These are phyloP conservation scores for Calidris pygmaea DNA, from an alignment of 2,113 vertebrate species.

Conservation along the genomic window DNA sequence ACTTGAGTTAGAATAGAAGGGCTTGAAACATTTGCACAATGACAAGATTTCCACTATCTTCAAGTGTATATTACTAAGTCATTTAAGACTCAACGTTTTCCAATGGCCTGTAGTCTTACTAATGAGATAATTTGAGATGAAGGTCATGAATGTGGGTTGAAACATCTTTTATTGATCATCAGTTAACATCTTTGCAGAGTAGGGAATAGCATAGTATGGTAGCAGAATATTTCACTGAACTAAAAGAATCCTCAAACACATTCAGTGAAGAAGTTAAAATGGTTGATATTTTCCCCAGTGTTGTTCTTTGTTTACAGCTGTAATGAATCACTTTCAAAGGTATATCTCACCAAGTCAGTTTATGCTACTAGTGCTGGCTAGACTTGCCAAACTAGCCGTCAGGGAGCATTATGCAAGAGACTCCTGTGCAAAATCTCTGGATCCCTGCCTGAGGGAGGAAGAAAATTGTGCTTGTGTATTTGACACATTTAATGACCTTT, in stretches of 20 bases:
- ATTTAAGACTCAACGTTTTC: not conserved
- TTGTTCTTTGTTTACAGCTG: not conserved
- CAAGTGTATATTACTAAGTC: not conserved
- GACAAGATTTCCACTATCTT: not conserved
- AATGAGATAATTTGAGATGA: not conserved
- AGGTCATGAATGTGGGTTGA: not conserved
- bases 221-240: not conserved
- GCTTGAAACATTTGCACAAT: not conserved
- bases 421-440: not conserved
- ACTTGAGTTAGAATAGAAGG: not conserved
- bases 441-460: slow-evolving; percentile 19
- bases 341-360: not conserved
- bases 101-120: not conserved
- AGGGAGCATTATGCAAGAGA: not conserved
- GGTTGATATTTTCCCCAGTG: not conserved
- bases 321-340: not conserved
- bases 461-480: slow-evolving; percentile 12
- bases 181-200: not conserved
- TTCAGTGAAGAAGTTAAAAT: not conserved
- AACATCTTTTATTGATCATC: not conserved
- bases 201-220: not conserved
- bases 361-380: not conserved
- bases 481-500: slow-evolving; percentile 53
- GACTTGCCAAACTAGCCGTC: not conserved
- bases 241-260: not conserved